Base-by-base conservation (phyloP, 2,113 vertebrate genomes). In the Ictalurus furcatus region DNA sequence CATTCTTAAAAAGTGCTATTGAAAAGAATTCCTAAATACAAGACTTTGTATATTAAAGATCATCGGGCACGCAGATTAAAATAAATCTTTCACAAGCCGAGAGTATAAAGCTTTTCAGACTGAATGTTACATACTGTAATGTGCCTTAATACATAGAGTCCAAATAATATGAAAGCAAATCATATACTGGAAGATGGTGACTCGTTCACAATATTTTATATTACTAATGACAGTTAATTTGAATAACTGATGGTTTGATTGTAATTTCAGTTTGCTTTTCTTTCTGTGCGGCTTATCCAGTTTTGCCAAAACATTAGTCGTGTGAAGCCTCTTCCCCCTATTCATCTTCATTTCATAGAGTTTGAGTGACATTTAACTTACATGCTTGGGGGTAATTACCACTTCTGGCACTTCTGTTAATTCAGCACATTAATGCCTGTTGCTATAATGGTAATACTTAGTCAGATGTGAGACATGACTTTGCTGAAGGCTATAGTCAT, bases 281-380 rank as follows among this genome's bases (percentile, higher is more conserved):
- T 78, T 40, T 40, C n/a, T 23, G 54, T 21, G 17, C 8, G 2
- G 16, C 1, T 52, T 80, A 17, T n/a, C 21, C 21, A 19, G 52
- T 21, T 30, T 28, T 80, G 14, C 52, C 28, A 30, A 30, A 9
- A 56, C 28, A n/a, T 14, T 11, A 78, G 11, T 78, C 9, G 25
- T 13, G 30, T 59, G 19, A 82, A 37, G 30, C 23, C 56, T 59
- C 0, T 34, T 61, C 56, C 79, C 16, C 6, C 25, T 79, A 1
- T 52, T 59, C 30, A 82, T 83, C 17, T 81, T 59, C 48, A 79
- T 5, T n/a, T 81, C 56, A 81, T 81, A 58, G 48, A 58, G 16
- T 58, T 34, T 88, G 83, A 88, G 40, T 88, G 86, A 85, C 86
- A 85, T 48, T 34, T 85, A 85, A 88, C 74, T 85, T 90, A 28